These are phyloP conservation scores for Pseudorhombus dupliciocellatus DNA, from an alignment of 2,113 vertebrate species.

Conservation along the genomic window DNA sequence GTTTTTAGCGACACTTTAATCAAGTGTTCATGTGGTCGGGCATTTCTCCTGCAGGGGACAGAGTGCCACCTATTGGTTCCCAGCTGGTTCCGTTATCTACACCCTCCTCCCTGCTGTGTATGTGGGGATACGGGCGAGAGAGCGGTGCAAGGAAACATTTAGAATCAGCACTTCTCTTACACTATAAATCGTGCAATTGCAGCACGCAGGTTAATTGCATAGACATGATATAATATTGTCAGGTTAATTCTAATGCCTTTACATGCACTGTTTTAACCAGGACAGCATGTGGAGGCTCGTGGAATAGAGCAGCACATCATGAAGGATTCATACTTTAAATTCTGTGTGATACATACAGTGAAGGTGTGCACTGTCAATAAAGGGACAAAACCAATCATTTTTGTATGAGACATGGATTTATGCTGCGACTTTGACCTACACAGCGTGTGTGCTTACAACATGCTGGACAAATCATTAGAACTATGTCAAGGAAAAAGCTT, in stretches of 20 bases:
- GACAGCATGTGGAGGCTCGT: neutral
- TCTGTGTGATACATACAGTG: constrained; percentile 11
- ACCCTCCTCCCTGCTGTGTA: neutral
- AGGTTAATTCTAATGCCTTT: constrained; percentile 5
- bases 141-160: neutral
- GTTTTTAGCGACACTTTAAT: constrained; percentile 5
- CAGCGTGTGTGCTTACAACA: constrained; percentile 43
- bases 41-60: constrained; percentile 23
- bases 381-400: constrained; percentile 38
- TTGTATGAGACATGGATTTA: constrained; percentile 47
- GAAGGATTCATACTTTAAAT: constrained; percentile 16
- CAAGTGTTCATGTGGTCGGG: constrained; percentile 1
- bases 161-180: neutral
- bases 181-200: neutral
- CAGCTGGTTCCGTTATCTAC: constrained; percentile 6
- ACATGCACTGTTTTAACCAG: neutral
- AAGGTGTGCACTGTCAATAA: constrained; percentile 48
- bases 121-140: neutral
- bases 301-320: constrained; percentile 4
- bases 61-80: constrained; percentile 46
- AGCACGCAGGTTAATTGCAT: constrained; percentile 1
- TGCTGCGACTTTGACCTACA: constrained; percentile 45
- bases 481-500: constrained; percentile 63
- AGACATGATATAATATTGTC: constrained; percentile 1
- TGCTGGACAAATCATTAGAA: constrained; percentile 72